Conservation (phyloP, 2,113 vertebrate genomes). For the Tonatia bakeri region DNA sequence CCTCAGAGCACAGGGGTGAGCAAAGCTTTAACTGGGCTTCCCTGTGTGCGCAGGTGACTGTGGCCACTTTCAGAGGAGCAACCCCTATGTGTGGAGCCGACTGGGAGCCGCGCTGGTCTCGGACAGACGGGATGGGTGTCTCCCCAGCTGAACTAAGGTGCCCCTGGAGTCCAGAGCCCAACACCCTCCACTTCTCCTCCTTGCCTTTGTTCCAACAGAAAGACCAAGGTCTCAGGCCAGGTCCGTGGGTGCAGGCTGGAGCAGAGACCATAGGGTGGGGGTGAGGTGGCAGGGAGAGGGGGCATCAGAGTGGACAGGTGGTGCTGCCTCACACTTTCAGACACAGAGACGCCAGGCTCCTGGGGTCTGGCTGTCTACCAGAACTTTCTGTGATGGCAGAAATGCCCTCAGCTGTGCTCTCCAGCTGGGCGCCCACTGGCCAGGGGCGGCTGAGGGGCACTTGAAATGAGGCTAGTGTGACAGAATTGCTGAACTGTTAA, state of each 20-base stretch:
- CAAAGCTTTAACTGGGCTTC: neutral
- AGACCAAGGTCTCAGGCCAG: neutral
- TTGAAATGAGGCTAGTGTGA: neutral
- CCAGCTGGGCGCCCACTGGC: neutral
- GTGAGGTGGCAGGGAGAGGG: neutral
- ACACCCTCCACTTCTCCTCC: neutral
- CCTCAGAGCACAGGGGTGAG: neutral
- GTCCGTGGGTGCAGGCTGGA: neutral
- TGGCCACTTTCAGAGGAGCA: neutral
- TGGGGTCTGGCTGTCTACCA: neutral
- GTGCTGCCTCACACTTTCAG: neutral
- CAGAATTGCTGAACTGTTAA: neutral
- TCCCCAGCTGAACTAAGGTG: too few species aligned
- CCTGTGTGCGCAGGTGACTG: rapidly evolving
- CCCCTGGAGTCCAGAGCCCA: neutral
- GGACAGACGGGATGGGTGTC: neutral
- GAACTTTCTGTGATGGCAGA: neutral
- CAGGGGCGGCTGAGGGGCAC: rapidly evolving
- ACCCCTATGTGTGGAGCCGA: rapidly evolving
- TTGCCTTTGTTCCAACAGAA: neutral
- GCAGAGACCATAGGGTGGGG: neutral
- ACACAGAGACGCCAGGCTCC: rapidly evolving
- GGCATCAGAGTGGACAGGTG: neutral
- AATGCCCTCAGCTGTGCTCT: neutral
- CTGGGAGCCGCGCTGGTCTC: neutral